phyloP scores from a whole-genome alignment of 2,113 vertebrate species.

The Riparia riparia region DNA sequence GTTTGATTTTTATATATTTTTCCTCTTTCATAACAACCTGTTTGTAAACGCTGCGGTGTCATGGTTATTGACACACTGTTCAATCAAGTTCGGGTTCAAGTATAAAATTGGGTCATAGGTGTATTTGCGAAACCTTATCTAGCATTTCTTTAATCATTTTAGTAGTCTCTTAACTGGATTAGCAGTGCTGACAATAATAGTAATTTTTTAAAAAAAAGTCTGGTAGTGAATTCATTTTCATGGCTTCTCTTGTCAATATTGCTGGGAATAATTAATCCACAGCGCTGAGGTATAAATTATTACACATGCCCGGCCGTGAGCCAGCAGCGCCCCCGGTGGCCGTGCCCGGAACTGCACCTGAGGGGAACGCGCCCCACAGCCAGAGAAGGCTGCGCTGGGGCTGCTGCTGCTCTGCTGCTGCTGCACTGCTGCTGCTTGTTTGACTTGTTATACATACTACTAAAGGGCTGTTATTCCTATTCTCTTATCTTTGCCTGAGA shows the following conservation, averaged over 20 bases:
- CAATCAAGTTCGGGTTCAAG: neutral
- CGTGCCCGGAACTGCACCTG: too few species aligned
- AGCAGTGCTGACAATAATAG: neutral
- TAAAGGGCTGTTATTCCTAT: too few species aligned
- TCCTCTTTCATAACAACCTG: neutral
- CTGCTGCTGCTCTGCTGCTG: too few species aligned
- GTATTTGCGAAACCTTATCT: neutral
- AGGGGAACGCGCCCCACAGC: too few species aligned
- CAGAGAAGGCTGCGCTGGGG: too few species aligned
- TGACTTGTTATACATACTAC: too few species aligned
- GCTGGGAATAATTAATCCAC: slow-evolving; percentile 22
- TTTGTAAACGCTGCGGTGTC: neutral
- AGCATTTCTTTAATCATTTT: neutral
- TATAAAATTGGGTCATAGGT: neutral
- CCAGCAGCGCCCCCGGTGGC: too few species aligned
- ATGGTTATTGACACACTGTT: neutral
- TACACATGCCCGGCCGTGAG: too few species aligned
- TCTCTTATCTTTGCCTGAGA: neutral
- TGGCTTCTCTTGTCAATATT: neutral
- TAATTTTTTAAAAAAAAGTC: neutral
- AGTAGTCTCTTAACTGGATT: neutral
- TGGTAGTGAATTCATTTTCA: neutral
- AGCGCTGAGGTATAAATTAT: neutral
- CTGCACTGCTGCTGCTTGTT: too few species aligned
- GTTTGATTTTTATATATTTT: neutral